Evolutionary conservation across 2,888 invertebrate genomes (phyloP).

Genomic region (Ormyrus rosae): DNA sequence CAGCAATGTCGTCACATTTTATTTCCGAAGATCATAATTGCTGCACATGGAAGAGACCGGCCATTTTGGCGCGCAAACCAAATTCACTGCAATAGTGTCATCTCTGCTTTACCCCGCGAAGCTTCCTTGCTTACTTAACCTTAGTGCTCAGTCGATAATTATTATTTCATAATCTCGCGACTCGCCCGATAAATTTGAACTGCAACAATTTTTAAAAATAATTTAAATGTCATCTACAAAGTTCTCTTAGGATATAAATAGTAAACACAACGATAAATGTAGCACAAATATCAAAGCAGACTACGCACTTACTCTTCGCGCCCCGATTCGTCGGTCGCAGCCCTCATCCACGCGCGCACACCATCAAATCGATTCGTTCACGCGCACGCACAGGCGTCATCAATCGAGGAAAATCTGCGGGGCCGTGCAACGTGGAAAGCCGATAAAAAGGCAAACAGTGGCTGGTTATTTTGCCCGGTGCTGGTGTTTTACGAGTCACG

Average conservation of each 20-base stretch:
- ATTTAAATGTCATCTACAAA: no score
- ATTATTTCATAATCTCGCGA: no score
- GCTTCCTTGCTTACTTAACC: neutral
- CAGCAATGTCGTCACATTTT: neutral
- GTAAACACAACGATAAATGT: no score
- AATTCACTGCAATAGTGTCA: neutral
- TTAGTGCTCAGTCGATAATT: no score
- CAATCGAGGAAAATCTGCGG: neutral
- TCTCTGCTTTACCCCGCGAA: neutral
- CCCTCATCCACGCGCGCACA: neutral
- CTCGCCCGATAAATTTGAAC: no score
- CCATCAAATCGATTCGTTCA: neutral
- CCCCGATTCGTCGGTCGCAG: no score
- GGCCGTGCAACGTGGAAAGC: no score
- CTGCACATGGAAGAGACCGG: neutral
- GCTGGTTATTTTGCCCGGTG: neutral
- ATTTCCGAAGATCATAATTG: neutral
- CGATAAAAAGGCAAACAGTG: no score
- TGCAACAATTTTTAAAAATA: no score
- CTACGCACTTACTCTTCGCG: no score
- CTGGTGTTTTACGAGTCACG: conserved; percentile 21
- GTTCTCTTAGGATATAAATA: no score
- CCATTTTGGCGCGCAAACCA: neutral
- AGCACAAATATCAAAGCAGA: no score
- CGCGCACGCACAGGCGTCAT: neutral